phyloP scores from a whole-genome alignment of 2,113 vertebrate species.

The Tachycineta bicolor region DNA sequence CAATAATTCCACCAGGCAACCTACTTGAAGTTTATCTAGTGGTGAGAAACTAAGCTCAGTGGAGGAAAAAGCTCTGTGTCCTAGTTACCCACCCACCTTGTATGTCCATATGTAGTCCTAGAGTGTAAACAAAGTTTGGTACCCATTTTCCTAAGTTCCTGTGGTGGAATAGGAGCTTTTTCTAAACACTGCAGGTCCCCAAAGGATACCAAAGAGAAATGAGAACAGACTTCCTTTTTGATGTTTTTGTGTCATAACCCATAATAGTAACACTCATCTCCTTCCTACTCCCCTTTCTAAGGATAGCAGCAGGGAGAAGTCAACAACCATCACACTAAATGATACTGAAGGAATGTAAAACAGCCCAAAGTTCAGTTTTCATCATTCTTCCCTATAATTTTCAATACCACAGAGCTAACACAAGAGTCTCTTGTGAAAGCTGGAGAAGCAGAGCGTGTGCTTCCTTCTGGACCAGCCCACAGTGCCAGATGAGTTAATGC shows the following conservation, averaged over 20 bases:
- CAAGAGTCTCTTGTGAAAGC: neutral
- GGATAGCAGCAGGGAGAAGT: neutral
- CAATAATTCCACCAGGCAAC: conserved; percentile 1
- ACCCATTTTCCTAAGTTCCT: conserved; percentile 23
- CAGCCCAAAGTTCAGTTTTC: conserved; percentile 18
- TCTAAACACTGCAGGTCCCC: conserved; percentile 2
- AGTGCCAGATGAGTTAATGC: neutral
- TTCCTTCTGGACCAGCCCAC: neutral
- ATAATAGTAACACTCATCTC: neutral
- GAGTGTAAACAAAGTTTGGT: neutral
- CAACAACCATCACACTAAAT: neutral
- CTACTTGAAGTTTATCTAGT: conserved; percentile 8
- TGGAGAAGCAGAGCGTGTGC: neutral
- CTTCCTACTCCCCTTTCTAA: conserved; percentile 29
- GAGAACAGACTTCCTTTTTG: conserved; percentile 6
- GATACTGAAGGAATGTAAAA: conserved; percentile 36
- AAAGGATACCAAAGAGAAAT: conserved; percentile 24
- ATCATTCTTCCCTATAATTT: conserved; percentile 15
- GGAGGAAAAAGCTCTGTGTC: neutral
- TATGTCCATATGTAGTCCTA: neutral
- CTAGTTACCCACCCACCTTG: conserved; percentile 9
- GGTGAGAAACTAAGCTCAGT: conserved; percentile 41
- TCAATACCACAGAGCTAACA: neutral
- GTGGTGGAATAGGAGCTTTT: neutral
- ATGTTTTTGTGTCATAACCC: conserved; percentile 36